phyloP scores from a whole-genome alignment of 2,888 invertebrate genomes.

The Orthosia incerta region DNA sequence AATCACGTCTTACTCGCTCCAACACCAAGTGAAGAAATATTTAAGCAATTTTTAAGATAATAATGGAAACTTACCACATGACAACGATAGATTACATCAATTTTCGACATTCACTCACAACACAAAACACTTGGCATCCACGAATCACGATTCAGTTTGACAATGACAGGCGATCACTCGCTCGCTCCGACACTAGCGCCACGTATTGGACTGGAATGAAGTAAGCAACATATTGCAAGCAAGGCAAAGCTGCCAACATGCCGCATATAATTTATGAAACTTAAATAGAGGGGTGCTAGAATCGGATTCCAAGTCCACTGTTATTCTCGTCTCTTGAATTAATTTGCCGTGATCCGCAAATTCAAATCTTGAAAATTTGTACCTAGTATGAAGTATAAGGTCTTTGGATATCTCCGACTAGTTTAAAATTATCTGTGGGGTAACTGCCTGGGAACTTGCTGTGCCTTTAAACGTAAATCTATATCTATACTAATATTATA shows the following conservation, averaged over 20 bases:
- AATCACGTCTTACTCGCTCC: constrained; percentile 18
- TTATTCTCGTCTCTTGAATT: constrained; percentile 14
- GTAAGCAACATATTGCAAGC: constrained; percentile 30
- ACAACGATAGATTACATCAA: constrained; percentile 81
- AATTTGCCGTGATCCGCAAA: neutral
- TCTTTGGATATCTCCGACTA: no score
- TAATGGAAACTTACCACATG: constrained; percentile 85
- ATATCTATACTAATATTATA: no score
- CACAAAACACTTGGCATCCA: constrained; percentile 85
- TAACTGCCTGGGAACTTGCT: no score
- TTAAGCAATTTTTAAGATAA: constrained; percentile 40
- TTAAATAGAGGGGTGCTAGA: neutral
- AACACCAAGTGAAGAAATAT: constrained; percentile 22
- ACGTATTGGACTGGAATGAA: constrained; percentile 71
- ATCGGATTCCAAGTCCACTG: neutral
- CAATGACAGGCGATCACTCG: constrained; percentile 61
- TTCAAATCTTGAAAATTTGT: no score
- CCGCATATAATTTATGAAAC: neutral
- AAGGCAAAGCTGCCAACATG: constrained; percentile 23
- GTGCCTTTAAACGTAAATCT: no score
- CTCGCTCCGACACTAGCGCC: constrained; percentile 80
- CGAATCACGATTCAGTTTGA: constrained; percentile 76
- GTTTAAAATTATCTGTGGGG: no score
- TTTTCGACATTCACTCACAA: constrained; percentile 87
- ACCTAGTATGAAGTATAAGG: no score